Conservation (phyloP, 2,113 vertebrate species). For the Rhinoderma darwinii region DNA sequence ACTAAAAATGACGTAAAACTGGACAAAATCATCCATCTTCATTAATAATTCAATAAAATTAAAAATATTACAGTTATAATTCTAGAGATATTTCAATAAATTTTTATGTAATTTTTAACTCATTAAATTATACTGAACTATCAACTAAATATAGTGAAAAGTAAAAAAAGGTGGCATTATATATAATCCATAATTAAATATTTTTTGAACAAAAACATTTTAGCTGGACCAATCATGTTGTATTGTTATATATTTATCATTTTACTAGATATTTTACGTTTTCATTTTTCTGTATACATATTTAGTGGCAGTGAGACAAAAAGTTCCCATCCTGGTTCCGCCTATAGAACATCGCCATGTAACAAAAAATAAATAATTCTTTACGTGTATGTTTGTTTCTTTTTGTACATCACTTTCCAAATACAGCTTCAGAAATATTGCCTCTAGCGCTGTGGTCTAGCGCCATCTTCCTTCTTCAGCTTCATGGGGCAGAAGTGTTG, state of each 20-base stretch:
- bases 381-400: too few relatives aligned
- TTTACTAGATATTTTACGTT: neutral
- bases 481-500: neutral
- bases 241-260: neutral
- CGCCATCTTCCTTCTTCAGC: too few relatives aligned
- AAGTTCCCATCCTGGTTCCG: neutral
- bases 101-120: constrained; percentile 20
- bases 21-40: constrained; percentile 26
- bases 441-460: too few relatives aligned
- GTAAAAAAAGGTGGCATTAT: neutral
- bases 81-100: constrained; percentile 10
- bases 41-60: constrained; percentile 48
- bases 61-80: constrained; percentile 20
- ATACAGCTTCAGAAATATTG: too few relatives aligned
- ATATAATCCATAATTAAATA: too few relatives aligned
- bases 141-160: neutral
- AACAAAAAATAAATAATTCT: too few relatives aligned
- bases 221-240: too few relatives aligned
- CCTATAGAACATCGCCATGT: neutral
- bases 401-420: too few relatives aligned
- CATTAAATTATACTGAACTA: neutral
- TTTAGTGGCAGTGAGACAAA: neutral
- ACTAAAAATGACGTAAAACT: constrained; percentile 19
- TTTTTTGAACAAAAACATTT: too few relatives aligned
- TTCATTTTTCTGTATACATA: too few relatives aligned